Base-by-base conservation (phyloP, 2,113 vertebrate species). In the Origma solitaria region DNA sequence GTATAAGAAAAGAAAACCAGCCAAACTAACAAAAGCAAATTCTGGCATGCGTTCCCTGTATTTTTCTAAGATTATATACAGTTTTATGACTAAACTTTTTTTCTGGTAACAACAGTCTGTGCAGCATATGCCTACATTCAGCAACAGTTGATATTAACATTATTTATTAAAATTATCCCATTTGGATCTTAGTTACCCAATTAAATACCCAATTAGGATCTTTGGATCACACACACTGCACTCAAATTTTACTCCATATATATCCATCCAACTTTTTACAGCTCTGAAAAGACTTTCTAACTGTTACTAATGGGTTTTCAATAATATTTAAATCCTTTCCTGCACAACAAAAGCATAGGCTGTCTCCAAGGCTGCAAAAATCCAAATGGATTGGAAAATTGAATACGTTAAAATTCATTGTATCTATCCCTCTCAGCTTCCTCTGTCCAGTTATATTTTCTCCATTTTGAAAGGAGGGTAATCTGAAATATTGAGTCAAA, bases 291-390 rank as follows among this genome's bases (percentile, higher is more conserved):
- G 14, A 14, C 18, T 64, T 91, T 94, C 44, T 83, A 68, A 71
- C 86, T 72, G 70, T 95, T 92, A 65, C 94, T 90, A 96, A 96
- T 71, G 51, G 88, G 56, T 80, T 97, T 97, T 96, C 62, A 90
- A 57, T 86, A 90, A 88, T 92, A 96, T 92, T 97, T 96, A 94
- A 97, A 96, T 95, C 47, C 62, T 66, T 89, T 91, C 38, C 50
- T 54, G 9, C 31, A 90, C 65, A 88, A 94, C 47, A 93, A 92
- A 93, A 92, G 30, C 47, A 73, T 19, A 91, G 38, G 19, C n/a
- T 66, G 8, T 72, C 75, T 91, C 57, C 71, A 87, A 91, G 54
- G 21, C 44, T 76, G 7, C 19, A 91, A 69, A 91, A 94, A 65
- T 51, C 9, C 30, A 89, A 90, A 82, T 61, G 13, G 47, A 86